phyloP scores from a whole-genome alignment of 23 tunicate genomes.

The Ascidia mentula region DNA sequence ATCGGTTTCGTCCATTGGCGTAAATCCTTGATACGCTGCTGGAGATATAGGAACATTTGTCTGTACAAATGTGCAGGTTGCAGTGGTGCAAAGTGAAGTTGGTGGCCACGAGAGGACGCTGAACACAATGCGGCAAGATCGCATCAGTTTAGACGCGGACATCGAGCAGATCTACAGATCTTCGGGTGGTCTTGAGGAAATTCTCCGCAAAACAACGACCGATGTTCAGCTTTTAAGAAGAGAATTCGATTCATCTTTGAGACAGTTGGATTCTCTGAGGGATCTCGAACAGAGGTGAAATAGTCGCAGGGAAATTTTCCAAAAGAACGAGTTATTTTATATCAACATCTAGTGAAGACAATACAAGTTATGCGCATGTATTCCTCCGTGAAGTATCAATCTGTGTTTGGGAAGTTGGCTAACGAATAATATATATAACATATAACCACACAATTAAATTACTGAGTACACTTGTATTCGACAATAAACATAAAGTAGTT shows the following conservation, averaged over 20 bases:
- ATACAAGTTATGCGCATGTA: too few relatives aligned
- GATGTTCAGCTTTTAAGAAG: constrained; percentile 16
- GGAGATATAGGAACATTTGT: too few relatives aligned
- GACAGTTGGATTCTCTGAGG: neutral
- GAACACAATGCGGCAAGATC: constrained; percentile 38
- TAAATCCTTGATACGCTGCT: too few relatives aligned
- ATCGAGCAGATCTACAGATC: constrained; percentile 57
- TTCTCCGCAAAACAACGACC: constrained; percentile 35
- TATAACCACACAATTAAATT: too few relatives aligned
- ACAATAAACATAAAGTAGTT: too few relatives aligned
- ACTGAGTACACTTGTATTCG: too few relatives aligned
- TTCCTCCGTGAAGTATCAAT: too few relatives aligned
- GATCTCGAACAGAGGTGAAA: neutral
- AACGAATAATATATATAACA: too few relatives aligned
- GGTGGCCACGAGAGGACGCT: constrained; percentile 15
- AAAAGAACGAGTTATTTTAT: neutral
- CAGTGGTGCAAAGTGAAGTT: constrained; percentile 8
- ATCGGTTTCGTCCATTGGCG: too few relatives aligned
- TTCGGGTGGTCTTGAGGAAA: constrained; percentile 40
- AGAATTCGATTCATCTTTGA: constrained; percentile 25
- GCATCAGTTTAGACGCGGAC: constrained; percentile 41
- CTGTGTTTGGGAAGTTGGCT: too few relatives aligned
- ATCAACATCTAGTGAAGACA: neutral
- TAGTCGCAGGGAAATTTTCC: neutral
- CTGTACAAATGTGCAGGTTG: too few relatives aligned